Evolutionary conservation across 2,888 invertebrate species (phyloP).

Genomic region (Drosophila nr. fundita): DNA sequence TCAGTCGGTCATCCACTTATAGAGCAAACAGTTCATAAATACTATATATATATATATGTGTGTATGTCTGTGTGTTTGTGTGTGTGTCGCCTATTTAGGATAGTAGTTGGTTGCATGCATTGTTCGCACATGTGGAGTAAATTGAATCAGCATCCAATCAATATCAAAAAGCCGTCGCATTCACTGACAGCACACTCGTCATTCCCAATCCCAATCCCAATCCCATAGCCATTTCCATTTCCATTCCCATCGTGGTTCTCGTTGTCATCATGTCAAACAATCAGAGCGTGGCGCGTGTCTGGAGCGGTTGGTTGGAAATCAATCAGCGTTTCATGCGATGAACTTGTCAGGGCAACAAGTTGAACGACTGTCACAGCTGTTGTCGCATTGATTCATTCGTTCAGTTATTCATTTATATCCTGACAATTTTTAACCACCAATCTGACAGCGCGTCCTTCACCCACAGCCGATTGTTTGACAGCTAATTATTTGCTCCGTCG

Average conservation of each 20-base stretch:
- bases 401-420: slow-evolving; percentile 21
- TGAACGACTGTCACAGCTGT: slow-evolving; percentile 38
- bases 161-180: slow-evolving; percentile 63
- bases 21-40: slow-evolving; percentile 45
- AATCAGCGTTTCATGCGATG: slow-evolving; percentile 66
- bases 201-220: slow-evolving; percentile 6
- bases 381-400: slow-evolving; percentile 31
- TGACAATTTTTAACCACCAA: slow-evolving; percentile 42
- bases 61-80: not conserved
- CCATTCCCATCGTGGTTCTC: slow-evolving; percentile 5
- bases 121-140: slow-evolving; percentile 41
- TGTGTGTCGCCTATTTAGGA: not conserved
- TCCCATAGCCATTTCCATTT: not conserved
- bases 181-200: slow-evolving; percentile 21
- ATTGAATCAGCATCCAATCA: slow-evolving; percentile 54
- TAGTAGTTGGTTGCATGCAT: slow-evolving; percentile 25
- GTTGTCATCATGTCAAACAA: slow-evolving; percentile 56
- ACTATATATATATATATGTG: not conserved
- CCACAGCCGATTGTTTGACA: slow-evolving; percentile 59
- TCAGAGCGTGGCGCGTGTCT: slow-evolving; percentile 57
- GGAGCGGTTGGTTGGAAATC: slow-evolving; percentile 52
- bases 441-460: slow-evolving; percentile 16
- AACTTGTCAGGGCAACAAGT: slow-evolving; percentile 63
- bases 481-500: slow-evolving; percentile 65
- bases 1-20: slow-evolving; percentile 4